phyloP scores from a whole-genome alignment of 1,140 invertebrate genomes.

The Platorchestia sp. region DNA sequence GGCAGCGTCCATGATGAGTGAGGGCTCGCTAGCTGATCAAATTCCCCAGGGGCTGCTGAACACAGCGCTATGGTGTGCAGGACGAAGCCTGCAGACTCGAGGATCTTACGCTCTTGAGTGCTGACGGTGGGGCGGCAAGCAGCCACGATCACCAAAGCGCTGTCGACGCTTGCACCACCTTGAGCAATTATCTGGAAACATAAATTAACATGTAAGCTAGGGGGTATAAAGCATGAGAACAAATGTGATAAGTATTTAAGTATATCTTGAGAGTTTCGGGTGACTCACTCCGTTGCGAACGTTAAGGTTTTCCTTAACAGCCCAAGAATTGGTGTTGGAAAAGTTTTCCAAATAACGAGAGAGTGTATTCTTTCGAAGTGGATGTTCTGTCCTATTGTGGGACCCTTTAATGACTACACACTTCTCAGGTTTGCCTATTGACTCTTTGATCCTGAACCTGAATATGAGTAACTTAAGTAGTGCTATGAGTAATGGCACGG shows the following conservation, averaged over 20 bases:
- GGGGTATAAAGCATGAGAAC: neutral
- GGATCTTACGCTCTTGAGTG: neutral
- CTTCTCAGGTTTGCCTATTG: too few relatives aligned
- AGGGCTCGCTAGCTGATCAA: slow-evolving; percentile 62
- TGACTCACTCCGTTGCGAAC: too few relatives aligned
- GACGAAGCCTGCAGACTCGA: neutral
- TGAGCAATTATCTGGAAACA: slow-evolving; percentile 60
- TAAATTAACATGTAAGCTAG: neutral
- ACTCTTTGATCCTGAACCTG: too few relatives aligned
- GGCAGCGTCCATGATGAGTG: slow-evolving; percentile 60
- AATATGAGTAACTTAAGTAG: too few relatives aligned
- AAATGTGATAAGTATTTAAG: neutral
- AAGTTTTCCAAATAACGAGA: too few relatives aligned
- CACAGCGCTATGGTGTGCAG: slow-evolving; percentile 65
- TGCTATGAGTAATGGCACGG: too few relatives aligned
- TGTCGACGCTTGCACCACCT: slow-evolving; percentile 58
- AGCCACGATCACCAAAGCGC: slow-evolving; percentile 60
- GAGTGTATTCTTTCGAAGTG: too few relatives aligned
- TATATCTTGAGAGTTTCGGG: neutral
- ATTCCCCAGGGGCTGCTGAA: slow-evolving; percentile 22
- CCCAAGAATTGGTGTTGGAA: too few relatives aligned
- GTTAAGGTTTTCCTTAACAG: too few relatives aligned
- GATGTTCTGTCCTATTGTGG: too few relatives aligned
- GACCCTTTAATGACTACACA: too few relatives aligned
- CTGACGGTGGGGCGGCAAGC: slow-evolving; percentile 59